Evolutionary conservation across 2,888 invertebrate species (phyloP), one percentile per base, ranked within the genome.

Genomic region (Scaptomyza flava): DNA sequence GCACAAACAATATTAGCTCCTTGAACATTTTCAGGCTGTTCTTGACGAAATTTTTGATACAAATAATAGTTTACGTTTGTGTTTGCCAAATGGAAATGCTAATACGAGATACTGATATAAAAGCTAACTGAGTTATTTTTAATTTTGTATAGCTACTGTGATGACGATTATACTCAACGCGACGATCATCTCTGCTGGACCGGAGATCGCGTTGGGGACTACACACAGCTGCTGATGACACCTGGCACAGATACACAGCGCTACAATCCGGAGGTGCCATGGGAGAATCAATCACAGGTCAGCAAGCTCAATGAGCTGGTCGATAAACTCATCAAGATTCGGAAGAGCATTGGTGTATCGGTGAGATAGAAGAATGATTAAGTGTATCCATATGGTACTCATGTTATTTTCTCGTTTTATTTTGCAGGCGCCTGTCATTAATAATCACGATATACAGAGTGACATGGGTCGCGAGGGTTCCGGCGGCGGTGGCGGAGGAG

Each of bases 391-490:
- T 9, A 17, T 1, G n/a, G 1, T 20, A 6, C 9, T 36, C 11
- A 14, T 2, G 5, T 3, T 6, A 11, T 11, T 11, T 7, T 2
- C 1, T 2, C 36, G 1, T 11, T 9, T 0, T 6, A 0, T 3
- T 6, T 12, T 36, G 2, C 31, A 92, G 92, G 75, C 91, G 63
- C 91, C 91, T 9, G 81, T 90, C 2, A 78, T 81, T 17, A 76
- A 81, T 45, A 50, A 89, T 89, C 92, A 91, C 23, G 92, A 92
- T 60, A 91, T 92, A 68, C 92, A 92, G 79, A 90, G 91, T 68
- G 92, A 92, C 72, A 92, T 92, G 92, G 92, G 91, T 42, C 89
- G 89, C 36, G 92, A 92, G 68, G 92, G 91, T 27, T 92, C 92
- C 36, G 84, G 80, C 6, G 87, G 69, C 9, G 91, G 89, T 31